phyloP scores from a whole-genome alignment of 2,113 vertebrate species.

The Irena cyanogastra region DNA sequence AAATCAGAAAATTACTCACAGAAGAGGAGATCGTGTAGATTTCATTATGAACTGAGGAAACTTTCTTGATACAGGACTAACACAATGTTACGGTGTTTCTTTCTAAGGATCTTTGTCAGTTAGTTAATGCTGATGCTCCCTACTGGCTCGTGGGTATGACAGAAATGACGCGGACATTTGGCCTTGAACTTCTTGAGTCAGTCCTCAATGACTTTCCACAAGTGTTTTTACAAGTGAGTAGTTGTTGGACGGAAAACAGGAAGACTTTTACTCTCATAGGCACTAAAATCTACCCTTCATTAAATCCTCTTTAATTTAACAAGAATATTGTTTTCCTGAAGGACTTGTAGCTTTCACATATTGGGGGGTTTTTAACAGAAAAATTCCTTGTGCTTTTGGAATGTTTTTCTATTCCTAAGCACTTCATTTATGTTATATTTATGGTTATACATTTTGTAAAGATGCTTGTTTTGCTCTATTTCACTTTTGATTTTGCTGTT shows the following conservation, averaged over 20 bases:
- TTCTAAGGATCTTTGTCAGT: slow-evolving; percentile 91
- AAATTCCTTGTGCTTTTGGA: not conserved
- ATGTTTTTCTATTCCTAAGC: not conserved
- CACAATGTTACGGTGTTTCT: not conserved
- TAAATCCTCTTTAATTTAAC: not conserved
- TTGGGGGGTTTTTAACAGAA: not conserved
- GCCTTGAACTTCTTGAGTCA: slow-evolving; percentile 94
- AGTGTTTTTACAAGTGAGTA: slow-evolving; percentile 89
- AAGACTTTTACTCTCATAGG: not conserved
- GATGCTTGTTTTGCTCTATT: not conserved
- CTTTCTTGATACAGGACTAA: not conserved
- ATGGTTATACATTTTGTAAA: not conserved
- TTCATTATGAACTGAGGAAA: not conserved
- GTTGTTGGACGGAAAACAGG: not conserved
- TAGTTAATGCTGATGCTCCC: slow-evolving; percentile 97
- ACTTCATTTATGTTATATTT: not conserved
- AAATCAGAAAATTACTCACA: not conserved
- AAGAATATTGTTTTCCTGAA: not conserved
- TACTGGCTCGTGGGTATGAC: slow-evolving; percentile 99
- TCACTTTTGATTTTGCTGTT: not conserved
- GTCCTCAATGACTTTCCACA: slow-evolving; percentile 96
- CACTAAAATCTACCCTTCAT: not conserved
- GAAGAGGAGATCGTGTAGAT: not conserved
- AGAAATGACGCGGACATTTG: slow-evolving; percentile 97
- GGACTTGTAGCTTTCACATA: not conserved